Evolutionary conservation across 1,140 invertebrate species (phyloP), one percentile per base, ranked within the genome.

Genomic region (Aphaenogaster floridana): DNA sequence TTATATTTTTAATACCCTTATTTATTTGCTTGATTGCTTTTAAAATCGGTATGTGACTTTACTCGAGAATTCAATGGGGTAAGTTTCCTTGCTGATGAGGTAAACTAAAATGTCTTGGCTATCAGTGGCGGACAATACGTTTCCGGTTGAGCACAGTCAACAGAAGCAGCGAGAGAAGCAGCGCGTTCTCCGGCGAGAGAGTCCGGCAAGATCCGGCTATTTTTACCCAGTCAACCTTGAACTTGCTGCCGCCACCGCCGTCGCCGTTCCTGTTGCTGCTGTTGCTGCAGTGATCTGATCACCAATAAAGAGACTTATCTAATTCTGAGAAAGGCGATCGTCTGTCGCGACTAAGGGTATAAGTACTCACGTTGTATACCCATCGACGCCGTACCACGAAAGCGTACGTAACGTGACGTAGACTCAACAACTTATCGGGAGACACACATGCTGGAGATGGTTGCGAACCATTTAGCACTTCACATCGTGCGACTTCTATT

Each of bases 241-340:
- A 91, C 90, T 91, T 91, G 90, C 87, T 88, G 88, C 81, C 39
- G 89, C 77, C 15, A 76, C 52, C 59, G 63, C 28, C 71, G 86
- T 36, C 39, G 64, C 64, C n/a, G 39, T 39, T 45, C 4, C 39
- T 45, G 39, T n/a, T 81, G 45, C 74, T 68, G 87, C 85, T 91
- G 89, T 89, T 91, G 88, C 89, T 87, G 89, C 92, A 90, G 90
- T 93, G 93, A 94, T 94, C 92, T 92, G 92, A 94, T 94, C 92
- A 93, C 92, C 92, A 94, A 93, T 93, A 94, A 93, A 94, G 89
- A 90, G 91, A 93, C 92, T 94, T 93, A 94, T 93, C 91, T 94
- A 93, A 93, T 94, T 94, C 92, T 91, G 90, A 94, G 92, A 93
- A 93, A 93, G 91, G 88, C 93, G 91, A 91, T 91, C 89, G 90